These are phyloP conservation scores for Dromiciops gliroides DNA, from an alignment of 2,113 vertebrate genomes.

Conservation along the genomic window DNA sequence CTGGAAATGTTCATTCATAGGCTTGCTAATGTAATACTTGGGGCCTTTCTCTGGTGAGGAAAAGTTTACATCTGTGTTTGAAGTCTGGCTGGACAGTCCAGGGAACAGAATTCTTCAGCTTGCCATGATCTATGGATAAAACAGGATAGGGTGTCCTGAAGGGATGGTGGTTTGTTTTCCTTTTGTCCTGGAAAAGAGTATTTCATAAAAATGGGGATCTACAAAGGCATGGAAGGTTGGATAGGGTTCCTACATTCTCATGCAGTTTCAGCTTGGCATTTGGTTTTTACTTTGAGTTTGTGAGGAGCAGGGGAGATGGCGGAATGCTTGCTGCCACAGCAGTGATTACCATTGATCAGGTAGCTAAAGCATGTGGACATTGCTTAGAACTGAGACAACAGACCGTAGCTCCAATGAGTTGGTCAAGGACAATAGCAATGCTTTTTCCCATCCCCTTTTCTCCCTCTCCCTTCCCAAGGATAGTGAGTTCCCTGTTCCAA, in stretches of 20 bases:
- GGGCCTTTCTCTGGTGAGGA: background rate
- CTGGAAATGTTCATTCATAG: background rate
- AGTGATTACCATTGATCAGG: background rate
- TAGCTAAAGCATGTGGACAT: background rate
- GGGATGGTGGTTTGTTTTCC: background rate
- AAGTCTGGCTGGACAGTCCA: background rate
- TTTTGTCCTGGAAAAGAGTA: background rate
- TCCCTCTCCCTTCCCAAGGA: background rate
- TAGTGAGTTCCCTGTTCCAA: background rate
- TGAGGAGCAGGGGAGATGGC: background rate
- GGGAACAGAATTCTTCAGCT: background rate
- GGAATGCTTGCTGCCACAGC: background rate
- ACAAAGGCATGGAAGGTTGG: background rate
- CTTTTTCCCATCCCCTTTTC: background rate
- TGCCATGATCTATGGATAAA: background rate
- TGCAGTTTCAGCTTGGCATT: background rate
- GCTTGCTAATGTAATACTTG: background rate
- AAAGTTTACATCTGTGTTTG: background rate
- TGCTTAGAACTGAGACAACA: background rate
- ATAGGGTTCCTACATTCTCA: background rate
- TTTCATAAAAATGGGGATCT: background rate
- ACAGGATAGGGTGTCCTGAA: background rate
- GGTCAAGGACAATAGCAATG: background rate
- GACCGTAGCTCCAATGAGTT: background rate
- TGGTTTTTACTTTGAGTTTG: background rate